Conservation (phyloP, 2,888 invertebrate genomes). For the Hypselothyrea guttata region DNA sequence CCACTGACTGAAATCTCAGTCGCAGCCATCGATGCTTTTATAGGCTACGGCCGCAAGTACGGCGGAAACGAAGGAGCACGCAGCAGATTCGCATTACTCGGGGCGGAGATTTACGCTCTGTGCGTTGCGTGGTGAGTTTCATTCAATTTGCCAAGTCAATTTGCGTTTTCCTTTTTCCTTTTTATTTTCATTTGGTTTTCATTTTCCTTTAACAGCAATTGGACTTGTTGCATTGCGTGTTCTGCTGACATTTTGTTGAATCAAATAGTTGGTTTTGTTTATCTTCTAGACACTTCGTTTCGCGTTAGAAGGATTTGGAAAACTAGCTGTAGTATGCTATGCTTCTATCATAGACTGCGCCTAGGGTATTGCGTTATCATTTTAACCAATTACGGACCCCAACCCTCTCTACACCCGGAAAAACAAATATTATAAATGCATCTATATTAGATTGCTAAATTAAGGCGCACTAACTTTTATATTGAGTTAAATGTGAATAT, state of each 20-base stretch:
- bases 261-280: too few relatives aligned
- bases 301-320: too few relatives aligned
- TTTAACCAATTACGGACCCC: slow-evolving; percentile 49
- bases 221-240: slow-evolving; percentile 58
- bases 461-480: too few relatives aligned
- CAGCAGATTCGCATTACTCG: slow-evolving; percentile 1
- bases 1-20: slow-evolving; percentile 54
- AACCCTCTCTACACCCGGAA: slow-evolving; percentile 2
- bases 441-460: too few relatives aligned
- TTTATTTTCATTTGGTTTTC: slow-evolving; percentile 32
- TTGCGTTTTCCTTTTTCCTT: slow-evolving; percentile 31
- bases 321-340: not conserved
- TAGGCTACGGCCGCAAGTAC: slow-evolving; percentile 35
- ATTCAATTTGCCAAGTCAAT: slow-evolving; percentile 39
- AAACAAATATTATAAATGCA: too few relatives aligned
- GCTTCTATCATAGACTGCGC: not conserved
- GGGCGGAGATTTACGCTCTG: slow-evolving; percentile 28
- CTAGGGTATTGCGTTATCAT: slow-evolving; percentile 26
- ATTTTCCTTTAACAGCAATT: not conserved
- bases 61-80: too few relatives aligned
- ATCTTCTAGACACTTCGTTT: slow-evolving; percentile 8
- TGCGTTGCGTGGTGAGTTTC: slow-evolving; percentile 52
- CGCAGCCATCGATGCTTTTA: slow-evolving; percentile 53
- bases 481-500: too few relatives aligned
- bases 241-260: slow-evolving; percentile 3